Evolutionary conservation across 2,113 vertebrate genomes (phyloP), one percentile per base, ranked within the genome.

Genomic region (Numida meleagris): DNA sequence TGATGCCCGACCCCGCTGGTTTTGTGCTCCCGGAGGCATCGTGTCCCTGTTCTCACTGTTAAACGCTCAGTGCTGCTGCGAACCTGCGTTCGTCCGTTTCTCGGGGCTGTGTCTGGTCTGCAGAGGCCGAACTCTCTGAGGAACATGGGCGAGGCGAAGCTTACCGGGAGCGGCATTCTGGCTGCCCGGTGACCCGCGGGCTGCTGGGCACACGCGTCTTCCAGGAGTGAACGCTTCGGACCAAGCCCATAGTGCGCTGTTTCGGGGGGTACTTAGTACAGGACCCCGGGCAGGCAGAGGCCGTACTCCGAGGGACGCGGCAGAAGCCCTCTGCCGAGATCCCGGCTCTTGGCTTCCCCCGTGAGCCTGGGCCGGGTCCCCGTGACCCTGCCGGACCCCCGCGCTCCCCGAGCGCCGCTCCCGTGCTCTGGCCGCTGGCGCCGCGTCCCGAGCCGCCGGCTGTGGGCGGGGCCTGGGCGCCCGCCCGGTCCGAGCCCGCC

Each of bases 241-340:
- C 53, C 17, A 12, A 7, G 10, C 27, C 31, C 15, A 1, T 16
- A 1, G n/a, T 1, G 46, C 25, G 4, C 18, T 2, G 48, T 38
- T 50, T 24, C 25, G 0, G 3, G 57, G 2, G 25, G 7, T 18
- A 0, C 17, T 14, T 2, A 12, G 45, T 4, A 17, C 0, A 12
- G 11, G 53, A 10, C 13, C 24, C 45, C 0, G 25, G 16, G n/a
- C n/a, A 4, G 36, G 73, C 5, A 24, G 23, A 50, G 48, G 50
- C 50, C 50, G 50, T 51, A 7, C 50, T 25, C 7, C 6, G 50
- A 24, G 50, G 50, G 24, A 14, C 50, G 50, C 50, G 50, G 50
- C 14, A 20, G 14, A 8, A 53, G 14, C 51, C 51, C 14, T 8
- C 14, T 10, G 4, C 12, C 51, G 51, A 9, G 8, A 53, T 29